Base-by-base conservation (phyloP, 2,113 vertebrate species). In the Sceloporus undulatus region DNA sequence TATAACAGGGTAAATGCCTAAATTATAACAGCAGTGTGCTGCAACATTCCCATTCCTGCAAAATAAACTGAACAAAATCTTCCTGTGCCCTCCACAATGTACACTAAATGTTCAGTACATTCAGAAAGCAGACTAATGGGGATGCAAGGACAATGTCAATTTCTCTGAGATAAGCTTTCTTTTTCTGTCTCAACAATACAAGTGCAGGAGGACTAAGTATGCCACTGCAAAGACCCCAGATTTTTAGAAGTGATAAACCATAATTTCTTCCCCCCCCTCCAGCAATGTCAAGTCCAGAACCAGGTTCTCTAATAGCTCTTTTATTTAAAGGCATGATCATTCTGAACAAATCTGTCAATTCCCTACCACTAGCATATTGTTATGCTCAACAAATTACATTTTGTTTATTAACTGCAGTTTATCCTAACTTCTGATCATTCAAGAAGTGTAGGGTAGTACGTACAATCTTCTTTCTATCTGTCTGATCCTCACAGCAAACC, bases 41-140 rank as follows among this genome's bases (percentile, higher is more conserved):
- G 29, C 73, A 34, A 29, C 27, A 83, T 88, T 84, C 11, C 16
- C 2, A 85, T 90, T 88, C 34, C 42, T n/a, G 68, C 8, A n/a
- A 42, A 71, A 56, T 27, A 38, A 91, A 81, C 56, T 68, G 87
- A 48, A 48, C 74, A 70, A 80, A 85, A 90, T 5, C 38, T 87
- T 91, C 89, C 79, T 16, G 79, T 34, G 38, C 23, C 34, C 52
- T 75, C 19, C 56, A 34, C 65, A 85, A 83, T 89, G 90, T 74
- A 88, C 18, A 73, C 0, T 65, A 52, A 87, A 86, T 82, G 83
- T 29, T 74, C 84, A 18, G 21, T 38, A 73, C 48, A 27, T 87
- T 80, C 66, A 48, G 90, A 94, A 89, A 48, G 56, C 27, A 29
- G 85, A 38, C 87, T 91, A 82, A 62, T 48, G 48, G n/a, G 27